Evolutionary conservation across 1,140 invertebrate genomes (phyloP).

Genomic region (Drosophila serrata): DNA sequence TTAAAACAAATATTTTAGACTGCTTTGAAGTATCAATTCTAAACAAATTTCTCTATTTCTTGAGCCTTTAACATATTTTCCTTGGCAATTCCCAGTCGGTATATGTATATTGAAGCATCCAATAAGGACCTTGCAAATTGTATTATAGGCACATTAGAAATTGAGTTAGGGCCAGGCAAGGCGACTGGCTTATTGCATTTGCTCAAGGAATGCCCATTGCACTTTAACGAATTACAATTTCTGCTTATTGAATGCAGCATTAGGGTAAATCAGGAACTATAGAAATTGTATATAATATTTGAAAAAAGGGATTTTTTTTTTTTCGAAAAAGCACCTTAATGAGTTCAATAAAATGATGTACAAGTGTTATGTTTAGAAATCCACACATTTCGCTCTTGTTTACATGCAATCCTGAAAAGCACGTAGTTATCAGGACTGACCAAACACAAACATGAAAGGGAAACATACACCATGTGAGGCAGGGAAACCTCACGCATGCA

Average conservation of each 20-base stretch:
- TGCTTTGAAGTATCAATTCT: neutral
- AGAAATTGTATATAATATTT: neutral
- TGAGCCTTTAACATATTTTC: neutral
- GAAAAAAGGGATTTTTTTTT: too few relatives aligned
- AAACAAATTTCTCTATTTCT: neutral
- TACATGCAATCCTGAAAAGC: conserved; percentile 13
- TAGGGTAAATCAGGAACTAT: neutral
- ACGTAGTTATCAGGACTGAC: conserved; percentile 20
- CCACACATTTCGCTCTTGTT: neutral
- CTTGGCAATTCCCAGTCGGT: neutral
- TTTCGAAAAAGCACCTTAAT: too few relatives aligned
- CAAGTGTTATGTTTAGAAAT: neutral
- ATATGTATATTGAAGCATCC: neutral
- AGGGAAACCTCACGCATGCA: conserved; percentile 38
- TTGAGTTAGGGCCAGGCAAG: conserved; percentile 7
- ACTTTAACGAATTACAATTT: conserved; percentile 5
- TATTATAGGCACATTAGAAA: conserved; percentile 16
- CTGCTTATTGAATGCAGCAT: too few relatives aligned
- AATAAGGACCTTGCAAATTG: conserved; percentile 10
- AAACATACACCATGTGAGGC: conserved; percentile 8
- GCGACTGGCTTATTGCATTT: conserved; percentile 10
- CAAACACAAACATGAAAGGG: conserved; percentile 28
- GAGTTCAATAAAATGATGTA: neutral
- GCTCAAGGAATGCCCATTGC: conserved; percentile 3
- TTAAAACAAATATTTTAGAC: neutral